Evolutionary conservation across 2,113 vertebrate genomes (phyloP).

Genomic region (Axis porcinus): DNA sequence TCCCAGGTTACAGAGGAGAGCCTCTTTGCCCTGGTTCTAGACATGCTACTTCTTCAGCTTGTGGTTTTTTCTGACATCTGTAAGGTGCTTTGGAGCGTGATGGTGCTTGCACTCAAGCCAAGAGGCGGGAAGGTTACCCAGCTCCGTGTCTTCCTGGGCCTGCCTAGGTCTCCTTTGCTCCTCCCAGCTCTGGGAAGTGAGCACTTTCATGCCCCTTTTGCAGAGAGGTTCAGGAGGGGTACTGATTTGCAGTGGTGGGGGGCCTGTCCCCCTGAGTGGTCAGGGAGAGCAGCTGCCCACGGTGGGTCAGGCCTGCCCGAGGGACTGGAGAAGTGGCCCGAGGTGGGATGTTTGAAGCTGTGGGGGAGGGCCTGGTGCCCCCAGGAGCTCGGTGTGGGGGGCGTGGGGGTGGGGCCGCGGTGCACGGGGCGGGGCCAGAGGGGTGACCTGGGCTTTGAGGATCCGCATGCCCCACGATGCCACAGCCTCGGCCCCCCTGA

Average conservation of each 20-base stretch:
- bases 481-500: constrained; percentile 31
- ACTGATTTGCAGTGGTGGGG: too few relatives aligned
- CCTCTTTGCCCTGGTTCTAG: background rate
- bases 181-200: background rate
- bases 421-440: background rate
- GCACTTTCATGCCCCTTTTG: background rate
- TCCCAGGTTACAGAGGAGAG: background rate
- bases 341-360: background rate
- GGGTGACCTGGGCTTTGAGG: background rate
- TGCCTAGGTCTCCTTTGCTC: background rate
- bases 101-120: background rate
- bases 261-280: background rate
- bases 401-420: background rate
- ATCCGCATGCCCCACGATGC: constrained; percentile 38
- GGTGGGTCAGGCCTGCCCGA: background rate
- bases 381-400: rapidly evolving
- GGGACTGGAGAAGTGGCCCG: rapidly evolving
- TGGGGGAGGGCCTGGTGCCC: background rate
- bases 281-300: background rate
- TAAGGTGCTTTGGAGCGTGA: rapidly evolving
- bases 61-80: background rate
- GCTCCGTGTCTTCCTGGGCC: background rate
- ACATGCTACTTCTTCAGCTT: background rate
- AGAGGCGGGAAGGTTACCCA: background rate
- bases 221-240: background rate